phyloP scores from a whole-genome alignment of 92 coral and sea anemone species.

The Palythoa caribaeorum region DNA sequence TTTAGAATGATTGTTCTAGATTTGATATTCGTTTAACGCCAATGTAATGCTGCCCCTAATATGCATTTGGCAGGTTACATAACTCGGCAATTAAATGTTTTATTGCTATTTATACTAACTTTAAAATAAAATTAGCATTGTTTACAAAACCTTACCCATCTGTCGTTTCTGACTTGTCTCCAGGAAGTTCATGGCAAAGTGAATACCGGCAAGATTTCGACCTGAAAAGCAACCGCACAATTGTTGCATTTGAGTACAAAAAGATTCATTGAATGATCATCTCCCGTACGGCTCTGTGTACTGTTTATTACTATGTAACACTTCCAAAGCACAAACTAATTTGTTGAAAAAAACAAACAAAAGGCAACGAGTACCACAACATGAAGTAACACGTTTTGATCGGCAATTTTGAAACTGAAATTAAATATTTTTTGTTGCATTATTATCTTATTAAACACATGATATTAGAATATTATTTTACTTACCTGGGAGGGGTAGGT shows the following conservation, averaged over 20 bases:
- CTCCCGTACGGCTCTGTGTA: not conserved
- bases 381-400: not conserved
- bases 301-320: no score
- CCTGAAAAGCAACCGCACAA: slow-evolving; percentile 54
- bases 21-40: no score
- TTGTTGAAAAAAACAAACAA: no score
- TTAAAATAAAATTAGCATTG: not conserved
- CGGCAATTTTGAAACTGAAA: no score
- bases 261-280: not conserved
- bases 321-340: no score
- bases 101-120: not conserved
- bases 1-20: no score
- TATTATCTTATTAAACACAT: not conserved
- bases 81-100: no score
- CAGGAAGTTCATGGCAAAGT: slow-evolving; percentile 95
- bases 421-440: not conserved
- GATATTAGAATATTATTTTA: not conserved
- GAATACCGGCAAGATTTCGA: slow-evolving; percentile 86
- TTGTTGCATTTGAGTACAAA: not conserved
- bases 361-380: no score
- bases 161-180: slow-evolving; percentile 94
- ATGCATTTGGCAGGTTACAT: no score
- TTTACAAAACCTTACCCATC: slow-evolving; percentile 72
- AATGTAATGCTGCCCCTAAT: no score
- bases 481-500: slow-evolving; percentile 91